Evolutionary conservation across 1,140 invertebrate genomes (phyloP).

Genomic region (Branchinecta lindahli): DNA sequence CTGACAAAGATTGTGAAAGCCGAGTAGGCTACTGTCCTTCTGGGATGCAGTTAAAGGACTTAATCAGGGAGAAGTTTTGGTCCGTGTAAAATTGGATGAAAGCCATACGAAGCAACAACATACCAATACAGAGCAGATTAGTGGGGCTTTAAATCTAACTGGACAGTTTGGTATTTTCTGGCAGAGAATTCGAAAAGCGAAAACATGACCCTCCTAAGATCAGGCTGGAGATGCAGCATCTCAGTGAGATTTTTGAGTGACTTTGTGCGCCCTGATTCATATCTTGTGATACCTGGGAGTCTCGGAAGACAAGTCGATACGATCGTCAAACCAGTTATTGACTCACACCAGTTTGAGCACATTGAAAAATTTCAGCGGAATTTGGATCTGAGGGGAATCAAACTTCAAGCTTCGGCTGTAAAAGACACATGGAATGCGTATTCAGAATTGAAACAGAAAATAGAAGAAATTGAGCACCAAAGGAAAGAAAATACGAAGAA

Average conservation of each 20-base stretch:
- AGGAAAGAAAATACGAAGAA: slow-evolving; percentile 26
- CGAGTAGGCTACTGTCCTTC: slow-evolving; percentile 13
- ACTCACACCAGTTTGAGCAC: slow-evolving; percentile 39
- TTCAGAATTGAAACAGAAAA: slow-evolving; percentile 27
- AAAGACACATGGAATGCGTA: slow-evolving; percentile 38
- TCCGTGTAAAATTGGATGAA: no score
- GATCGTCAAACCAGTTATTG: slow-evolving; percentile 42
- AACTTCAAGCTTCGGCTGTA: slow-evolving; percentile 34
- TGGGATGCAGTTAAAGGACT: slow-evolving; percentile 16
- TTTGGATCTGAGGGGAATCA: slow-evolving; percentile 32
- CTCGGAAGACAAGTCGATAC: slow-evolving; percentile 42
- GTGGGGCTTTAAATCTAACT: no score
- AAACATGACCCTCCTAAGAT: no score
- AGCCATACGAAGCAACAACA: no score
- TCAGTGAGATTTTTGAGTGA: slow-evolving; percentile 12
- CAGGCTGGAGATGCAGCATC: slow-evolving; percentile 12
- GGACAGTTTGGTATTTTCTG: no score
- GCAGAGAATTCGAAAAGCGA: no score
- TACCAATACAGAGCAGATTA: no score
- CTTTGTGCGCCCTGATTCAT: neutral
- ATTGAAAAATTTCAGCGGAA: slow-evolving; percentile 34
- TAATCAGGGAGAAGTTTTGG: no score
- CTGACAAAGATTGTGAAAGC: slow-evolving; percentile 7
- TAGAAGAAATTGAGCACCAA: slow-evolving; percentile 31
- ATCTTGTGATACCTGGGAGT: slow-evolving; percentile 42